Base-by-base conservation (phyloP, 2,113 vertebrate species). In the Motacilla tschutschensis region DNA sequence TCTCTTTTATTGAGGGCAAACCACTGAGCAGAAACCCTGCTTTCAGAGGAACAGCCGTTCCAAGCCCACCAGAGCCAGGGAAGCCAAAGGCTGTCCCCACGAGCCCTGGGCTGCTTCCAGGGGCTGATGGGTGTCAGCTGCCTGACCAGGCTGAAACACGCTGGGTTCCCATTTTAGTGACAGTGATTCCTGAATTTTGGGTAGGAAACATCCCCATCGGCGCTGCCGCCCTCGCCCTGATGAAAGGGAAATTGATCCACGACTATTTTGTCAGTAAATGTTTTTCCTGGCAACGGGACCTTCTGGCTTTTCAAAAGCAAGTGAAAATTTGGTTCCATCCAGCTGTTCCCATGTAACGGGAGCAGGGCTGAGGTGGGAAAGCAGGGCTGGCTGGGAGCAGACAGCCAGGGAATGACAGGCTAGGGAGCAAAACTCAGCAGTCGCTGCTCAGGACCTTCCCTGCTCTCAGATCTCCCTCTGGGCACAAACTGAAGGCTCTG, bases 241-340 rank as follows among this genome's bases (percentile, higher is more conserved):
- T 82, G 87, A 91, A 94, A 95, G 79, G 73, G 88, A 83, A 93
- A 41, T 41, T 75, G 84, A 92, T 92, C 91, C 81, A 69, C n/a
- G 90, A 79, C 81, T 88, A 79, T 91, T 92, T 92, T 78, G 65
- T 93, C 88, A 78, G 86, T 72, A 92, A 93, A 95, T 92, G 81
- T 93, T 94, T 94, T 85, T 94, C 44, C 94, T 96, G 94, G 94
- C 93, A 21, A 31, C 0, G 0, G 67, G 64, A 67, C 67, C 48
- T 2, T 4, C 81, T 92, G 83, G 81, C 21, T 91, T 11, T 83
- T 79, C 91, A 91, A 83, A 92, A 87, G 63, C 88, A 80, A 94
- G 76, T 55, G 82, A 69, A 74, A 91, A 83, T 87, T 69, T 50
- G 38, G 85, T 83, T 90, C 79, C 70, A 79, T 90, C 69, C 91